phyloP scores from a whole-genome alignment of 2,797 vertebrate genomes.

The Falco berigora region DNA sequence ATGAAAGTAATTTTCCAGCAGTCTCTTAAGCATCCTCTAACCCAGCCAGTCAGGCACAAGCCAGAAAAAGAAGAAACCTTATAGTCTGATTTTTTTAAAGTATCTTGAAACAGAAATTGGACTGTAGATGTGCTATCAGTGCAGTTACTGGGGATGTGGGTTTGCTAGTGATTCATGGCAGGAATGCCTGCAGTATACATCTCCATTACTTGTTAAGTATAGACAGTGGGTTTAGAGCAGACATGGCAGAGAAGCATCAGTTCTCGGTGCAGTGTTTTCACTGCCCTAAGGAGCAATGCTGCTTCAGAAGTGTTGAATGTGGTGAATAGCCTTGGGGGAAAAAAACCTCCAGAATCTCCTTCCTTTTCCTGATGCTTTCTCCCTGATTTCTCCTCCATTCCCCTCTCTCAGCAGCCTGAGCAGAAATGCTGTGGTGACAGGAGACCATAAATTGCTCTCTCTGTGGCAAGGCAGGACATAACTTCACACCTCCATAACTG shows the following conservation, averaged over 20 bases:
- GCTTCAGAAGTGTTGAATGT: background rate
- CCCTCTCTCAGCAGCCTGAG: background rate
- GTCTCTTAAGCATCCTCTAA: background rate
- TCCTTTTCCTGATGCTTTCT: background rate
- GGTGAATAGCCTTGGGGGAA: background rate
- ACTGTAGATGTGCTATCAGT: background rate
- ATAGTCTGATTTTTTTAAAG: background rate
- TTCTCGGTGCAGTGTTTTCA: background rate
- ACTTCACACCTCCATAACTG: background rate
- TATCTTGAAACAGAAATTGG: background rate
- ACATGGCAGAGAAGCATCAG: background rate
- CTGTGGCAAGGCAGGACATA: background rate
- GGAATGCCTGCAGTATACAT: background rate
- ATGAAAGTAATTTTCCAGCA: conserved; percentile 4
- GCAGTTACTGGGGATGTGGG: background rate
- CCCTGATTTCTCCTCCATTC: background rate
- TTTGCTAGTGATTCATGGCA: background rate
- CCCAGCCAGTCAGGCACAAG: background rate
- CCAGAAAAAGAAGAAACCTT: background rate
- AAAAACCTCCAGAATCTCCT: background rate
- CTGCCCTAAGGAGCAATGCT: background rate
- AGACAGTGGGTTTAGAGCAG: conserved; percentile 10
- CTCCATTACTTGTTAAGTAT: conserved; percentile 28
- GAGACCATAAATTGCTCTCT: background rate
- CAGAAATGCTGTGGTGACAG: background rate